Conservation (phyloP, 1,140 invertebrate species). For the Solen grandis region DNA sequence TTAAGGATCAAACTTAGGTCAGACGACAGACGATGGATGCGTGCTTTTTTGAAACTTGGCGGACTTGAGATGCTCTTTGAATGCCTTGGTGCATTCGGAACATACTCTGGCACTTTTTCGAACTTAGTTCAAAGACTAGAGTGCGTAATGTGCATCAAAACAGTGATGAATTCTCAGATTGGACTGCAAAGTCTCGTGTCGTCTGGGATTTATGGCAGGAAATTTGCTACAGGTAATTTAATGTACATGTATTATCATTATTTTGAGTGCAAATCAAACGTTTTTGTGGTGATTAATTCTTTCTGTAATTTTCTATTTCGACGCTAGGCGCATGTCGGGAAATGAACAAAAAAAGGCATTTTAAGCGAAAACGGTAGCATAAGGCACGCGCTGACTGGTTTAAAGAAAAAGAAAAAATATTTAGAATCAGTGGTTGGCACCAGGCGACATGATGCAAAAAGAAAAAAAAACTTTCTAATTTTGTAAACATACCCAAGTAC, state of each 20-base stretch:
- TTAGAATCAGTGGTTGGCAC: too few relatives aligned
- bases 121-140: conserved; percentile 71
- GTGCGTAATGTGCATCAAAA: conserved; percentile 80
- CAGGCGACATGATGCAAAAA: too few relatives aligned
- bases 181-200: conserved; percentile 74
- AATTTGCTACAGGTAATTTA: conserved; percentile 50
- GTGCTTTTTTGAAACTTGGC: conserved; percentile 79
- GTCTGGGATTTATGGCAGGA: conserved; percentile 38
- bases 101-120: conserved; percentile 46
- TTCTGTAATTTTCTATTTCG: too few relatives aligned
- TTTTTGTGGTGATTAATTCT: too few relatives aligned
- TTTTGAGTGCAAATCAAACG: too few relatives aligned
- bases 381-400: too few relatives aligned
- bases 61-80: conserved; percentile 81
- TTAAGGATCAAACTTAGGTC: conserved; percentile 43
- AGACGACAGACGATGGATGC: conserved; percentile 76
- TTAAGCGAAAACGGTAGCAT: too few relatives aligned
- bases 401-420: too few relatives aligned
- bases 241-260: not conserved
- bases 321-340: too few relatives aligned
- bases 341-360: too few relatives aligned
- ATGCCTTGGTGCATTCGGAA: conserved; percentile 72
- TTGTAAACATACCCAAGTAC: too few relatives aligned
- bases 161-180: conserved; percentile 81
- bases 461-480: too few relatives aligned